Evolutionary conservation across 1,140 invertebrate species (phyloP), one percentile per base, ranked within the genome.

Genomic region (Leguminivora glycinivorella): DNA sequence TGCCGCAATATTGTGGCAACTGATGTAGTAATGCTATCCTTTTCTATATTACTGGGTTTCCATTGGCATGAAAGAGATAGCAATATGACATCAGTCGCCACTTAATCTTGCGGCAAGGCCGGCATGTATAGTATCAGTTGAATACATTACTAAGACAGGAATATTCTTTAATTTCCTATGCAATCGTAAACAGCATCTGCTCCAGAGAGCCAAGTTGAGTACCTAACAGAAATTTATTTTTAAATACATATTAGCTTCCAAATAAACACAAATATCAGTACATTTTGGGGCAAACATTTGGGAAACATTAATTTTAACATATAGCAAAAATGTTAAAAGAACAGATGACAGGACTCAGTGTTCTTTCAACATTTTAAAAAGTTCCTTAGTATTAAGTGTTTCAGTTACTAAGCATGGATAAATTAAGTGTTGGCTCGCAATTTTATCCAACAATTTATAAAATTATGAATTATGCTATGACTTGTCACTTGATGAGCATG

Each of bases 201-300:
- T 52, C 47, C 7, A 22, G 47, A 52, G 17, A 52, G 2, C 17
- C 2, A 22, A 52, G n/a, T 52, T 47, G 5, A 47, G 14, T 47
- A n/a, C n/a, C n/a, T n/a, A 19, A 47, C 3, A n/a, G 0, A 4
- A 17, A 47, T 17, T 6, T 4, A 19, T 1, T 22, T 52, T 19
- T 19, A 19, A 22, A 22, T 9, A 4, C 22, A n/a, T 7, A 52
- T 19, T 17, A 17, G n/a, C 47, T 19, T 6, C 7, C 14, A 52
- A 9, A 22, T 52, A 52, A 17, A 5, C 10, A 2, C 9, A 22
- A 52, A 19, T 19, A 10, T 22, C 17, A 1, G n/a, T 6, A 52
- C 17, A 22, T 19, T 43, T 52, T 52, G 47, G 47, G 47, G 47
- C 47, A 52, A 52, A 52, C 17, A 4, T 52, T 52, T 52, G 47